Conservation (phyloP, 2,888 invertebrate species). For the Callyntrura guangdongensis region DNA sequence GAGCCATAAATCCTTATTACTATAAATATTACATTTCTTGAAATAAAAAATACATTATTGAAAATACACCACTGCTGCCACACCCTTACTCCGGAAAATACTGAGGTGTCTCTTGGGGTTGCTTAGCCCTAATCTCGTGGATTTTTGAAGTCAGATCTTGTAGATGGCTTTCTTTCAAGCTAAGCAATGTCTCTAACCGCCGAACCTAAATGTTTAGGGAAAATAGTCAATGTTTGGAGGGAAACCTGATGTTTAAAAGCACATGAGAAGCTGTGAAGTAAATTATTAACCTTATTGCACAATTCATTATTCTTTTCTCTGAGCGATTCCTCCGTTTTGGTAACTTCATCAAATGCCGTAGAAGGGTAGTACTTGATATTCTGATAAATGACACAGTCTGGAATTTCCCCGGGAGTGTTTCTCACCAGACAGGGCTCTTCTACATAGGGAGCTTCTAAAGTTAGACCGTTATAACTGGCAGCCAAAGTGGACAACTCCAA, state of each 20-base stretch:
- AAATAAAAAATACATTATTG: too few species aligned
- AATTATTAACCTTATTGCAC: constrained; percentile 70
- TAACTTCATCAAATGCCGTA: constrained; percentile 66
- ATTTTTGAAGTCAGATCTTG: constrained; percentile 78
- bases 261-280: background rate
- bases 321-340: constrained; percentile 54
- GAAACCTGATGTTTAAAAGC: too few species aligned
- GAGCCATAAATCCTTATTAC: too few species aligned
- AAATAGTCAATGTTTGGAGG: too few species aligned
- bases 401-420: constrained; percentile 64
- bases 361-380: constrained; percentile 73
- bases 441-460: background rate
- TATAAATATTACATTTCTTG: too few species aligned
- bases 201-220: constrained; percentile 63
- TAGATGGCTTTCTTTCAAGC: constrained; percentile 79
- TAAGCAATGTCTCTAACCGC: constrained; percentile 78
- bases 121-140: constrained; percentile 61
- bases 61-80: background rate
- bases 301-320: constrained; percentile 79
- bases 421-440: constrained; percentile 70
- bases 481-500: constrained; percentile 41
- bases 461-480: constrained; percentile 63
- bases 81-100: background rate
- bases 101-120: constrained; percentile 13
- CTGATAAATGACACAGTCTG: constrained; percentile 79